Evolutionary conservation across 2,888 invertebrate genomes (phyloP), one percentile per base, ranked within the genome.

Genomic region (Philaethria dido): DNA sequence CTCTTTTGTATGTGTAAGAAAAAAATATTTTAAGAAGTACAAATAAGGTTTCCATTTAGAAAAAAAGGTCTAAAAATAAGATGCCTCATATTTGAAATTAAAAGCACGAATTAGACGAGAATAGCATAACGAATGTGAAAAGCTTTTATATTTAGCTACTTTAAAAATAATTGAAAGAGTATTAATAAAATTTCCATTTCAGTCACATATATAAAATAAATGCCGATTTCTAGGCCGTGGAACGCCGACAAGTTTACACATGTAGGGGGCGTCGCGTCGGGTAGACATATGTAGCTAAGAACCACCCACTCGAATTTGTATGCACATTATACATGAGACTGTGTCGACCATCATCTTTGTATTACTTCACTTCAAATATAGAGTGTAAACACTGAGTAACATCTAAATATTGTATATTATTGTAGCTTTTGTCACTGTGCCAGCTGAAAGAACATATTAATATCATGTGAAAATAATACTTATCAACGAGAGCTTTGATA

Each of bases 281-380:
- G 88, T 82, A 83, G 85, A 89, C 88, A 89, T 83, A 81, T 87
- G 88, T 88, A 79, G 81, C 81, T 80, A 61, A 61, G 65, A 33
- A 50, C 50, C 66, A 66, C 62, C 69, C 61, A 66, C 66, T 69
- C 62, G 47, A 64, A 87, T 88, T 88, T 85, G 85, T 88, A 90
- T 91, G 89, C 87, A 89, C 90, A 90, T 90, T 86, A 89, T 85
- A 88, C 87, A 91, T 90, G 88, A 90, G 87, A 76, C 79, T 75
- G 82, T 85, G 87, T 68, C 84, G 84, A 89, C 88, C 86, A 88
- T 57, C 57, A 57, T 87, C 83, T 87, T 87, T 87, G 86, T 86
- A 86, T 86, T 84, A 82, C 25, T 57, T 65, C 59, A 60, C 42
- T 60, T 50, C 65, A 59, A 60, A 65, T 44, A 65, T 60, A 65